These are phyloP conservation scores for Nymphalis urticae DNA, from an alignment of 2,888 invertebrate species.

Conservation along the genomic window DNA sequence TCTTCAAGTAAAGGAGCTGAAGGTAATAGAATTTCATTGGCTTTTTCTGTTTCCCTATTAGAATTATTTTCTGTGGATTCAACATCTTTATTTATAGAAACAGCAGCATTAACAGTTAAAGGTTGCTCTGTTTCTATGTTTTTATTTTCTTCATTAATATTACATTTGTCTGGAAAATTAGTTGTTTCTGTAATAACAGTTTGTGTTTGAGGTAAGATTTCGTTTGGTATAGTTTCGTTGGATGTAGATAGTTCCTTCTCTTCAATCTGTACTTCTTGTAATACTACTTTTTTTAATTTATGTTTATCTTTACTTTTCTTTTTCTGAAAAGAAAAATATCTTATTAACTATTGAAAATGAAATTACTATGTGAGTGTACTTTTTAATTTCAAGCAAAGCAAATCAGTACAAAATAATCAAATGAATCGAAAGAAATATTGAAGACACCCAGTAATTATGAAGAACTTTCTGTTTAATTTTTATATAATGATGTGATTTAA, in stretches of 20 bases:
- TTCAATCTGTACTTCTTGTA: slow-evolving; percentile 1
- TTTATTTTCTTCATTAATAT: not conserved
- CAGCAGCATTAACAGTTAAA: not conserved
- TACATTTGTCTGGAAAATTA: not conserved
- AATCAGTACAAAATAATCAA: too few relatives aligned
- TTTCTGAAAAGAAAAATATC: slow-evolving; percentile 54
- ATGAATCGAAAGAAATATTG: too few relatives aligned
- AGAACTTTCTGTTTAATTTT: too few relatives aligned
- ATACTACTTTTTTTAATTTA: slow-evolving; percentile 27
- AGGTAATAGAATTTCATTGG: slow-evolving; percentile 44
- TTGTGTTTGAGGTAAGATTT: not conserved
- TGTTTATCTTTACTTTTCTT: slow-evolving; percentile 61
- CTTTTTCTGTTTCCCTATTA: slow-evolving; percentile 16
- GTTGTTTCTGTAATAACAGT: not conserved
- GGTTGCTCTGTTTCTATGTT: not conserved
- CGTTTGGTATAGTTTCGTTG: slow-evolving; percentile 8
- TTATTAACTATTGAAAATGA: not conserved
- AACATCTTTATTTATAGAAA: not conserved
- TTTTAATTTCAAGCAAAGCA: not conserved
- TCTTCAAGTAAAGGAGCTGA: slow-evolving; percentile 64
- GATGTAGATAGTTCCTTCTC: slow-evolving; percentile 15
- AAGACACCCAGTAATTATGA: too few relatives aligned
- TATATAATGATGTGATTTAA: too few relatives aligned
- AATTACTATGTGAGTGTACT: not conserved
- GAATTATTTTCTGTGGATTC: not conserved